Evolutionary conservation across 92 coral and sea anemone species (phyloP).

Genomic region (Galaxea fascicularis): DNA sequence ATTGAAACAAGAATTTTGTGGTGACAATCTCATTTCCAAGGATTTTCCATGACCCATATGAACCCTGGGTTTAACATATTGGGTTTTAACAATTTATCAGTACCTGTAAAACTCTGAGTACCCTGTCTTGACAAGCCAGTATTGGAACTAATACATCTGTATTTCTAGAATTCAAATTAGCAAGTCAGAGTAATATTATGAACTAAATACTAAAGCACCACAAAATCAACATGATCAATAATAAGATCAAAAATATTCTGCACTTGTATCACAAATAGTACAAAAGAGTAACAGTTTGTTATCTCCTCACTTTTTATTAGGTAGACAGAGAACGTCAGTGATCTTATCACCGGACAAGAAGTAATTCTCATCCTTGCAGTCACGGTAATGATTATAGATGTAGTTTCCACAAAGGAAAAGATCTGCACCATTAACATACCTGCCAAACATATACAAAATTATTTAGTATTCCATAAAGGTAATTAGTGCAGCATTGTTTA

Average conservation of each 20-base stretch:
- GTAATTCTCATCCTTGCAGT: conserved; percentile 97
- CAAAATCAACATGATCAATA: no score
- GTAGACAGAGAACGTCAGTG: conserved; percentile 89
- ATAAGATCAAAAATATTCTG: no score
- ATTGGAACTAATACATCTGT: conserved; percentile 74
- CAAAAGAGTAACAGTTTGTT: neutral
- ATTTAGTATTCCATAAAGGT: neutral
- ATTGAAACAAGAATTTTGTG: no score
- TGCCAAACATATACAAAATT: neutral
- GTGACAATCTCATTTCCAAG: no score
- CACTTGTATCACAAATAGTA: neutral
- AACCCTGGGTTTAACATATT: no score
- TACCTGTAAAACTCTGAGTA: conserved; percentile 93
- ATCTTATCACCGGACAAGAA: conserved; percentile 96
- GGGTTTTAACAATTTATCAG: neutral
- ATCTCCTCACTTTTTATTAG: conserved; percentile 77
- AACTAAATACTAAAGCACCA: neutral
- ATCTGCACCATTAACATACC: conserved; percentile 97
- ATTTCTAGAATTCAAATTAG: conserved; percentile 15
- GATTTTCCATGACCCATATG: no score
- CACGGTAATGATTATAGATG: conserved; percentile 96
- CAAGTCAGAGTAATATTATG: neutral
- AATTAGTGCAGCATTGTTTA: no score
- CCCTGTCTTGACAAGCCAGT: conserved; percentile 97
- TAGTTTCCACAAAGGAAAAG: conserved; percentile 97